phyloP scores from a whole-genome alignment of 1,140 invertebrate genomes.

The Caenorhabditis inopinata region DNA sequence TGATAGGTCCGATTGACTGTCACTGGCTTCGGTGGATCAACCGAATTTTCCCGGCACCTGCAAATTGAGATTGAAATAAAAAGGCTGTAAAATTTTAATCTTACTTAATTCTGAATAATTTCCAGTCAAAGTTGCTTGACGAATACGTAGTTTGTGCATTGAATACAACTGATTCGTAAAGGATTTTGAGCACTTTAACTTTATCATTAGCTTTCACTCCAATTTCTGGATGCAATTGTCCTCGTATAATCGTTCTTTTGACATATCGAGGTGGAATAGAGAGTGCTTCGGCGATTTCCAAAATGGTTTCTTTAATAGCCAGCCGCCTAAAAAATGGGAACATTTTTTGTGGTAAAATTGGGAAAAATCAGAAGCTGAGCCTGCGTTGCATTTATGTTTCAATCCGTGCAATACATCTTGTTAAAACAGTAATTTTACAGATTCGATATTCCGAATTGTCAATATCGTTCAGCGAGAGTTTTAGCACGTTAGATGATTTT shows the following conservation, averaged over 20 bases:
- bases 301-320: neutral
- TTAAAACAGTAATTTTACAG: too few species aligned
- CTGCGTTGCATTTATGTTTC: too few species aligned
- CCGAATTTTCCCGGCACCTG: neutral
- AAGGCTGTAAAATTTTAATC: neutral
- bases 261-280: neutral
- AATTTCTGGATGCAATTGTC: too few species aligned
- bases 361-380: neutral
- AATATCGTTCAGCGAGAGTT: too few species aligned
- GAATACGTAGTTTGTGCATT: neutral
- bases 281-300: neutral
- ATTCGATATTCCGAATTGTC: too few species aligned
- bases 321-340: neutral
- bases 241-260: neutral
- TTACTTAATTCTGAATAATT: neutral
- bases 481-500: too few species aligned
- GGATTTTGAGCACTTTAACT: neutral
- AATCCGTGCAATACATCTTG: too few species aligned
- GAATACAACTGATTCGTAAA: neutral
- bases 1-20: neutral
- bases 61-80: neutral
- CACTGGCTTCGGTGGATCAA: neutral
- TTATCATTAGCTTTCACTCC: too few species aligned
- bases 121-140: neutral
- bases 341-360: too few species aligned